Conservation (phyloP, 23 tunicate genomes). For the Phallusia fumigata region DNA sequence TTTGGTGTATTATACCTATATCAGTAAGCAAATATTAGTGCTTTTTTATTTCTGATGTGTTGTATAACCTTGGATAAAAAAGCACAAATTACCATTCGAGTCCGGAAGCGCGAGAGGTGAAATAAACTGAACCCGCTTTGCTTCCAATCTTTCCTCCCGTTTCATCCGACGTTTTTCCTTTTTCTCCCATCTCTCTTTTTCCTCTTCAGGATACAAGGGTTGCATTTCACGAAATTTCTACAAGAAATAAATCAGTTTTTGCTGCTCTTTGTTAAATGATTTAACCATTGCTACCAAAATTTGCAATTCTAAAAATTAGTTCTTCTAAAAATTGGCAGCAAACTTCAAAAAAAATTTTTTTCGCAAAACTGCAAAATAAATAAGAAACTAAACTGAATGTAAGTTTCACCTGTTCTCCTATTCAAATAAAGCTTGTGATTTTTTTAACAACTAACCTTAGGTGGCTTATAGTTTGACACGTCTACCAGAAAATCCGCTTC, state of each 20-base stretch:
- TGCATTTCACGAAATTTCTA: conserved; percentile 82
- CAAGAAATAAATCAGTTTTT: background rate
- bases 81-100: background rate
- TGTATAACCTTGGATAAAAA: background rate
- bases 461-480: conserved; percentile 65
- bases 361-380: no score
- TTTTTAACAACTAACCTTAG: conserved; percentile 61
- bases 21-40: no score
- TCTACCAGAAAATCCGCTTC: conserved; percentile 55
- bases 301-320: no score
- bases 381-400: no score
- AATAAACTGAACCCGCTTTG: conserved; percentile 45
- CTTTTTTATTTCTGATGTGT: background rate
- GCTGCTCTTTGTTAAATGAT: no score
- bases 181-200: conserved; percentile 41
- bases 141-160: conserved; percentile 29
- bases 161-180: conserved; percentile 30
- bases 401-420: no score
- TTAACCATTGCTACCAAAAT: no score
- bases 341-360: no score
- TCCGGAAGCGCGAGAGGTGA: conserved; percentile 50
- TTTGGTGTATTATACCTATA: no score
- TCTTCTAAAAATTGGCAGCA: no score
- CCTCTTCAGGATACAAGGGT: conserved; percentile 69
- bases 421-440: no score